phyloP scores from a whole-genome alignment of 2,888 invertebrate genomes.

The Conistra vaccinii region DNA sequence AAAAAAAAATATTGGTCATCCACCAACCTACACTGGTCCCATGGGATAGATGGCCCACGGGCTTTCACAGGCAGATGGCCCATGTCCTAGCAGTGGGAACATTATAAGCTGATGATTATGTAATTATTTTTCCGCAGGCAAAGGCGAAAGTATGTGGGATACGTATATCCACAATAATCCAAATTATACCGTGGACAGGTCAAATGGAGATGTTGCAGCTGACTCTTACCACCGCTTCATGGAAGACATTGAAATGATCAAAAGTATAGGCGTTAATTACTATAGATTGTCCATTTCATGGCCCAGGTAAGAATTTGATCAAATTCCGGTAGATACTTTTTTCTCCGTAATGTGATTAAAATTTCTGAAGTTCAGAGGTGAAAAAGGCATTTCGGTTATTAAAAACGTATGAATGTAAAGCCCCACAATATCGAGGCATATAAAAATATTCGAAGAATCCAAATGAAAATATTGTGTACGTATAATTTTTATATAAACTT shows the following conservation, averaged over 20 bases:
- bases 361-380: background rate
- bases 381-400: background rate
- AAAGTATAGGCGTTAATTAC: constrained; percentile 90
- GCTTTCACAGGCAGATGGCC: background rate
- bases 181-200: constrained; percentile 87
- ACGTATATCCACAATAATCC: constrained; percentile 88
- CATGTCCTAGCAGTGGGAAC: background rate
- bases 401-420: background rate
- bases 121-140: constrained; percentile 83
- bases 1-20: background rate
- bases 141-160: constrained; percentile 92
- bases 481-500: background rate
- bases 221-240: constrained; percentile 93
- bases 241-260: constrained; percentile 91
- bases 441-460: no score
- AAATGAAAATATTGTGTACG: background rate
- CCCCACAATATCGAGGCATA: background rate
- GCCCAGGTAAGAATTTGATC: constrained; percentile 87
- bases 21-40: background rate
- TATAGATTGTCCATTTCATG: constrained; percentile 94
- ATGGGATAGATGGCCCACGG: no score
- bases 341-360: background rate
- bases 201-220: constrained; percentile 92
- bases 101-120: background rate
- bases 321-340: background rate